These are phyloP conservation scores for Capitulum mitella DNA, from an alignment of 2,888 invertebrate genomes.

Conservation along the genomic window DNA sequence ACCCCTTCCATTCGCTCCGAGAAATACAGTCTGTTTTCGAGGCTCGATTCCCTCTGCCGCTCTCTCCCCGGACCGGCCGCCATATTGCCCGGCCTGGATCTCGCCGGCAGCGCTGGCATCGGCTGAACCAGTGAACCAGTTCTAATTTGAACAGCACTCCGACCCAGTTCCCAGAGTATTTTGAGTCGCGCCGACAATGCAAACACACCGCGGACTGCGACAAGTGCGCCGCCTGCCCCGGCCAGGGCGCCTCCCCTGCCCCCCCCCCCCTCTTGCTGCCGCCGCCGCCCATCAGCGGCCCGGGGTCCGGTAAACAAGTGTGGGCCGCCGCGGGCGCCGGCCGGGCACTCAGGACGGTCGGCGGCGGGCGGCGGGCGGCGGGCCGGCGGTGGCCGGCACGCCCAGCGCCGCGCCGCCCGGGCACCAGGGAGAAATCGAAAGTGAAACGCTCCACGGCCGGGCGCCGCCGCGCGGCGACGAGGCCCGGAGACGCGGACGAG, in stretches of 20 bases:
- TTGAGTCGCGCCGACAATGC: not conserved
- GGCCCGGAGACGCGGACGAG: not conserved
- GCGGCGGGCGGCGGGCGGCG: too few species aligned
- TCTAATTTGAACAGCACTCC: not conserved
- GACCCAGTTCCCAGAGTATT: not conserved
- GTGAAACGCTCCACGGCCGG: not conserved
- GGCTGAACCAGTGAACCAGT: not conserved
- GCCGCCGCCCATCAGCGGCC: not conserved
- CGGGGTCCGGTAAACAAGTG: not conserved
- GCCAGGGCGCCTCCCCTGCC: not conserved
- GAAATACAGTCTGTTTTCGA: too few species aligned
- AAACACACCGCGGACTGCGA: not conserved
- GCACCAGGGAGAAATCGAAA: slow-evolving; percentile 16
- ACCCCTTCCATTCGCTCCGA: too few species aligned
- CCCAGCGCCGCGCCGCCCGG: too few species aligned
- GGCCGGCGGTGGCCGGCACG: too few species aligned
- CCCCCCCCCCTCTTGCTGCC: too few species aligned
- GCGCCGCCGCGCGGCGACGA: not conserved
- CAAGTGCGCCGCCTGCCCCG: not conserved
- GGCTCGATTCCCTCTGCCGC: too few species aligned
- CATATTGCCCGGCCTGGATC: too few species aligned
- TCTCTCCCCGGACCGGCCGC: too few species aligned
- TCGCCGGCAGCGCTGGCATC: too few species aligned
- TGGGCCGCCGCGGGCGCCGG: not conserved
- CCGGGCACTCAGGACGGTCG: too few species aligned